Evolutionary conservation across 2,113 vertebrate genomes (phyloP), one percentile per base, ranked within the genome.

Genomic region (Cyprinodon brontotheroides): DNA sequence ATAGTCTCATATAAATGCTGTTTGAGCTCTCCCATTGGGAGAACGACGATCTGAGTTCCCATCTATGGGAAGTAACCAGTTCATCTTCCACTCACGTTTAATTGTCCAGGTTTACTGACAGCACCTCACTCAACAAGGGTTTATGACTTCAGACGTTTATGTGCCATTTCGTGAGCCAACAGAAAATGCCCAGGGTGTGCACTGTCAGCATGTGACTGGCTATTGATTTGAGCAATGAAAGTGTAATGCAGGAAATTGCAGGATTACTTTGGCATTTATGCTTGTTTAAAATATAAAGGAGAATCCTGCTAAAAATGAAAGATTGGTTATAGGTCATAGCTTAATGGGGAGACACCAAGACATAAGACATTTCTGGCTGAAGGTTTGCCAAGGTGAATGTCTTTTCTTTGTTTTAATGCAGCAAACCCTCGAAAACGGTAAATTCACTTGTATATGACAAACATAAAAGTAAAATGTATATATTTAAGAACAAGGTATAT

Each of bases 61-160:
- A 0, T 75, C 84, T 68, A 65, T 37, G 86, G 86, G 87, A 91
- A 90, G 85, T 89, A 71, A 80, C 82, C 53, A 40, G 70, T 86
- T 83, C 86, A 74, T 86, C 66, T 86, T 84, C 61, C 73, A 70
- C 70, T 82, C 83, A 78, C 22, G 2, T 89, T 91, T 88, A 88
- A 90, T 80, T 82, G 83, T 63, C 11, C 65, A 43, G 66, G 50
- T 88, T 89, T 85, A 89, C 84, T 86, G 86, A 84, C 82, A 83
- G 77, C 69, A 68, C 74, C 86, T 83, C 77, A 82, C 81, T 86
- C 82, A 88, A 80, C 85, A 86, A 86, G 78, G 20, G 72, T 90
- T 90, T 86, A 91, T 81, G 82, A 79, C 70, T 37, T 17, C 0
- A 62, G 60, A 65, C 71, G 80, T 92, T 86, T 91, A 87, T 81